Evolutionary conservation across 2,888 invertebrate genomes (phyloP).

Genomic region (Ganaspis brasiliensis): DNA sequence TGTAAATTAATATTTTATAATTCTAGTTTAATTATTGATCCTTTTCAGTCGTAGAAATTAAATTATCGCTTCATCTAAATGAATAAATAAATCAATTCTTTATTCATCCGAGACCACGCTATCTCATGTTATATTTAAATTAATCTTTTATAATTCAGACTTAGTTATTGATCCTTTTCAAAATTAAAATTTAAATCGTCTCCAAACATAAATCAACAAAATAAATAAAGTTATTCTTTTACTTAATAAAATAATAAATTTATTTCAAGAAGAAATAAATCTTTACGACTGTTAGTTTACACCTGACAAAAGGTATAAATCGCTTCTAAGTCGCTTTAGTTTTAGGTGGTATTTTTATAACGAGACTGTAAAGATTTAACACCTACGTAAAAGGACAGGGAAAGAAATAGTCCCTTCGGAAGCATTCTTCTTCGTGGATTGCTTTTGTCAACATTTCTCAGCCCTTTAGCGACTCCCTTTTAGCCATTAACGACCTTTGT

Average conservation of each 20-base stretch:
- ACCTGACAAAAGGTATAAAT: background rate
- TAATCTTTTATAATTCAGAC: too few species aligned
- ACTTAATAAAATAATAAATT: background rate
- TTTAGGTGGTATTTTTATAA: constrained; percentile 2
- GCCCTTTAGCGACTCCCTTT: constrained; percentile 60
- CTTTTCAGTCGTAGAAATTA: too few species aligned
- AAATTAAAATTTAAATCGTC: too few species aligned
- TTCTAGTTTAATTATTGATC: too few species aligned
- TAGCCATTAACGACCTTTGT: constrained; percentile 59
- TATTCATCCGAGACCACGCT: too few species aligned
- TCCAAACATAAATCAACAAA: too few species aligned
- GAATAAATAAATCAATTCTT: too few species aligned
- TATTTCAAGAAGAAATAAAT: background rate
- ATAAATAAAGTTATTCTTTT: too few species aligned
- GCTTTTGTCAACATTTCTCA: constrained; percentile 59
- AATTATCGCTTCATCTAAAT: too few species aligned
- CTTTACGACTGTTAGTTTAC: background rate
- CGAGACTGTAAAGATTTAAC: constrained; percentile 17
- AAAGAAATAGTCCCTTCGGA: constrained; percentile 9
- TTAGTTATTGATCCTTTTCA: too few species aligned
- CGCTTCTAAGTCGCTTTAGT: background rate
- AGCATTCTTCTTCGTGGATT: constrained; percentile 48
- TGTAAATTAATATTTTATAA: too few species aligned
- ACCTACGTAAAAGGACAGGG: background rate
- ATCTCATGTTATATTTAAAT: too few species aligned